These are phyloP conservation scores for Sympetrum striolatum DNA, from an alignment of 2,888 invertebrate genomes.

Conservation along the genomic window DNA sequence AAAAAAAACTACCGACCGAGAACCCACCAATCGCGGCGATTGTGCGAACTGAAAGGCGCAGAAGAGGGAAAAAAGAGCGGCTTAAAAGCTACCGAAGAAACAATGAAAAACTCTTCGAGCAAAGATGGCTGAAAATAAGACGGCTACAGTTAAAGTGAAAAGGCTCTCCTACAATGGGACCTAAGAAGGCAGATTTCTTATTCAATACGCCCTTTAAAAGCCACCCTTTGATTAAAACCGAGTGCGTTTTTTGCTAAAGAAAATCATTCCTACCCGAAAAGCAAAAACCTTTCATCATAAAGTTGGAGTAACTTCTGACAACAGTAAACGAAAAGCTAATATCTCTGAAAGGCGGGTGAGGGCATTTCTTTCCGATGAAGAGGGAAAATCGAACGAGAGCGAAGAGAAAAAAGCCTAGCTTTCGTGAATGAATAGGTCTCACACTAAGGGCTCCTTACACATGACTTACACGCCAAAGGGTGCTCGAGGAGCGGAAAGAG, in stretches of 20 bases:
- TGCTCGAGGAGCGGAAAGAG: not conserved
- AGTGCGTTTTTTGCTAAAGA: not conserved
- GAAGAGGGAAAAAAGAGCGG: not conserved
- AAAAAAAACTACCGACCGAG: not conserved
- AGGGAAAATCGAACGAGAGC: not conserved
- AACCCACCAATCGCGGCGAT: not conserved
- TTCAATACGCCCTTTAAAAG: constrained; percentile 5
- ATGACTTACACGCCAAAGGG: not conserved
- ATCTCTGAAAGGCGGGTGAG: not conserved
- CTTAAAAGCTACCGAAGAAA: not conserved
- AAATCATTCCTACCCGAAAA: not conserved
- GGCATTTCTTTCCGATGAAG: not conserved
- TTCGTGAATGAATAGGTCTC: not conserved
- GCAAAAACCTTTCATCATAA: not conserved
- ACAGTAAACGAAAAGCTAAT: not conserved
- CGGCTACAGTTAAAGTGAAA: not conserved
- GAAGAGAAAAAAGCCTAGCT: not conserved
- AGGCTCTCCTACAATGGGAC: not conserved
- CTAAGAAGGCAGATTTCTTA: constrained; percentile 10
- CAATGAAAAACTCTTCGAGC: not conserved
- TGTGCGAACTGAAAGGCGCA: not conserved
- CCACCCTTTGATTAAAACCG: constrained; percentile 14
- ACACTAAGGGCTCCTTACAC: not conserved
- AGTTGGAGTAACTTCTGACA: not conserved
- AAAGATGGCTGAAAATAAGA: not conserved